Conservation (phyloP, 2,797 vertebrate species). For the Spea hammondii region DNA sequence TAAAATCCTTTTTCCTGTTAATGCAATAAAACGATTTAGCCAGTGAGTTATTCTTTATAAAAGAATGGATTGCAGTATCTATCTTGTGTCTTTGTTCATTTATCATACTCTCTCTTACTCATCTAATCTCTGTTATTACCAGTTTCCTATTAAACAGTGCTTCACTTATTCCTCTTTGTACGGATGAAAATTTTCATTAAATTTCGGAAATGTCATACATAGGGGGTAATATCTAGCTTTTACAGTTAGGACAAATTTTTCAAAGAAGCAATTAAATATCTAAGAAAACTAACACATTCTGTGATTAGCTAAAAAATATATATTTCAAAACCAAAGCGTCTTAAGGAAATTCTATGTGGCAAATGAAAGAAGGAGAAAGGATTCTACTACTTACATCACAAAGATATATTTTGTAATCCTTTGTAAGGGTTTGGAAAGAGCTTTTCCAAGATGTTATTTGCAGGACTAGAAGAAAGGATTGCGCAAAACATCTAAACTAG, state of each 20-base stretch:
- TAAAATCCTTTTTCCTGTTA: constrained; percentile 6
- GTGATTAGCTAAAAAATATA: neutral
- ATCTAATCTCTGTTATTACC: constrained; percentile 24
- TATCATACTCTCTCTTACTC: constrained; percentile 20
- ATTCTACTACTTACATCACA: too few relatives aligned
- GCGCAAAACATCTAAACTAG: too few relatives aligned
- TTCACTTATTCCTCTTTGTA: constrained; percentile 15
- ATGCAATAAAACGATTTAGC: neutral
- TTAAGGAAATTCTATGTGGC: too few relatives aligned
- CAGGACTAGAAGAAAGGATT: too few relatives aligned
- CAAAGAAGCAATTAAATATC: neutral
- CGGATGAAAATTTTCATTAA: constrained; percentile 14
- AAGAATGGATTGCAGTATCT: constrained; percentile 20
- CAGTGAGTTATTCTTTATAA: constrained; percentile 15
- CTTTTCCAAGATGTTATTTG: too few relatives aligned
- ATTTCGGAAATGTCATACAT: constrained; percentile 13
- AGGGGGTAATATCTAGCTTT: constrained; percentile 12
- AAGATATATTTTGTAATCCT: too few relatives aligned
- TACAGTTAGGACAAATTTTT: constrained; percentile 9
- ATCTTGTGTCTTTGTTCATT: constrained; percentile 27
- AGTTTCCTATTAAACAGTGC: constrained; percentile 16
- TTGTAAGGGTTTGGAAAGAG: too few relatives aligned
- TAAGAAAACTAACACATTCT: neutral
- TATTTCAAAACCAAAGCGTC: neutral
- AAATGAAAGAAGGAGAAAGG: neutral